Evolutionary conservation across 1,140 invertebrate genomes (phyloP).

Genomic region (Ostrea denselamellosa): DNA sequence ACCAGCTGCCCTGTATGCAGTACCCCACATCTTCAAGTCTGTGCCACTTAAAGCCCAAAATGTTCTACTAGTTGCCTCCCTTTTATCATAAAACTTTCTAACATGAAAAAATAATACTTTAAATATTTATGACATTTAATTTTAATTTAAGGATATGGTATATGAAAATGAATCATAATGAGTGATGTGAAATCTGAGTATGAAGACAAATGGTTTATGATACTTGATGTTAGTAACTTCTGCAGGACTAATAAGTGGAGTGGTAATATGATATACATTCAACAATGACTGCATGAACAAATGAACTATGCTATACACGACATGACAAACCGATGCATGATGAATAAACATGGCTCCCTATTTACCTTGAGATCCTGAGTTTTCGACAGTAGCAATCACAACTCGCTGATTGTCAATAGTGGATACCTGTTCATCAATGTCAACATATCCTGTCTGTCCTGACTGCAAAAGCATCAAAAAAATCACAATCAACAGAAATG

Average conservation of each 20-base stretch:
- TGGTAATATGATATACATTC: neutral
- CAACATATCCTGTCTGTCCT: slow-evolving; percentile 69
- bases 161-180: neutral
- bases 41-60: neutral
- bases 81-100: neutral
- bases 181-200: neutral
- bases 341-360: neutral
- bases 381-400: slow-evolving; percentile 66
- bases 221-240: slow-evolving; percentile 3
- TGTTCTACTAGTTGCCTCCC: neutral
- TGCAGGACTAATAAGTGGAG: neutral
- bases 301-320: slow-evolving; percentile 28
- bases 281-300: slow-evolving; percentile 27
- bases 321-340: slow-evolving; percentile 16
- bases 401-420: slow-evolving; percentile 76
- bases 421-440: slow-evolving; percentile 75
- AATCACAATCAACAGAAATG: too few species aligned
- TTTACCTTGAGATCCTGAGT: slow-evolving; percentile 32
- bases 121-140: neutral
- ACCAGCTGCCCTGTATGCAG: neutral
- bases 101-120: too few species aligned
- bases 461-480: slow-evolving; percentile 65
- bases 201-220: neutral
- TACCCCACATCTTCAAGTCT: slow-evolving; percentile 14
- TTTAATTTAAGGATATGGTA: neutral